These are phyloP conservation scores for Microcebus griseorufus DNA, from an alignment of 2,113 vertebrate species.

Conservation along the genomic window DNA sequence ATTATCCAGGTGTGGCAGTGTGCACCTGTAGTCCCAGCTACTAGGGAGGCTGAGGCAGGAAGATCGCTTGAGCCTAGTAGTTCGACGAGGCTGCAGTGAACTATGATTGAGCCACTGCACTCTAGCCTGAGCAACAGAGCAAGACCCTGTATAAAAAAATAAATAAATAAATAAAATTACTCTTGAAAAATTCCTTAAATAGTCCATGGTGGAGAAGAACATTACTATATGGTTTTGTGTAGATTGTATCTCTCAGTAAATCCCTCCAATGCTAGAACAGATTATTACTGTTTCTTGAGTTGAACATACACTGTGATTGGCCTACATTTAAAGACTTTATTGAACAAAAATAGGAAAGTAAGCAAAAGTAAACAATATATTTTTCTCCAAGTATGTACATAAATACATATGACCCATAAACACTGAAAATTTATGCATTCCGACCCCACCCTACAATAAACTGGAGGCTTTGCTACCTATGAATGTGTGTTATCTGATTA, in stretches of 20 bases:
- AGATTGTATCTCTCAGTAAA: not conserved
- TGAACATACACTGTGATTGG: not conserved
- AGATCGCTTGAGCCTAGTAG: no score
- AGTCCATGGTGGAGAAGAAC: not conserved
- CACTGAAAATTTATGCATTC: fast-evolving
- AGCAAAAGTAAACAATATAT: not conserved
- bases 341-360: not conserved
- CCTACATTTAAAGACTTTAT: not conserved
- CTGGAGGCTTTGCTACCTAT: fast-evolving
- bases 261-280: not conserved
- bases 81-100: no score
- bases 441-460: not conserved
- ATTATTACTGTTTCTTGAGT: not conserved
- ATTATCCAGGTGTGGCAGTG: no score
- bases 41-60: no score
- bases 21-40: no score
- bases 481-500: no score
- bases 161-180: not conserved
- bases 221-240: not conserved
- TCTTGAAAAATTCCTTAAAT: not conserved
- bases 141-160: no score
- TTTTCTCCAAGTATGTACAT: not conserved
- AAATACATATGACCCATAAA: fast-evolving
- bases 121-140: no score
- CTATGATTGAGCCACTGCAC: no score